Conservation (phyloP, 92 coral and sea anemone genomes). For the Porites rus region DNA sequence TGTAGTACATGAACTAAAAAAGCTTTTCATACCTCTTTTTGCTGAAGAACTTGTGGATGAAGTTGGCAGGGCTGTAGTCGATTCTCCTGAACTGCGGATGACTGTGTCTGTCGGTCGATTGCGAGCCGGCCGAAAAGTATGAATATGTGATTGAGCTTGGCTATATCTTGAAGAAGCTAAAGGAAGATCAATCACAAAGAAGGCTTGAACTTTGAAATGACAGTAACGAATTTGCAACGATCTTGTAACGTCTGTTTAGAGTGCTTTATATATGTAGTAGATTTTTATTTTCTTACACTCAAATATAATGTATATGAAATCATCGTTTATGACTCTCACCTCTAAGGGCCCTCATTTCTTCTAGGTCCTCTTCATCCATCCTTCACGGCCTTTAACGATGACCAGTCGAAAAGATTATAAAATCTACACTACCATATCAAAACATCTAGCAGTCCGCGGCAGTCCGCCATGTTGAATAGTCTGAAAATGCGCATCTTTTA, state of each 20-base stretch:
- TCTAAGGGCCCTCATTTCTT: slow-evolving; percentile 93
- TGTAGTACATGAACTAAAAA: neutral
- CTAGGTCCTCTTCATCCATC: slow-evolving; percentile 98
- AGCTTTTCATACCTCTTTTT: neutral
- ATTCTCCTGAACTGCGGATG: slow-evolving; percentile 26
- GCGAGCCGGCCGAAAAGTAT: slow-evolving; percentile 8
- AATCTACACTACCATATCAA: neutral
- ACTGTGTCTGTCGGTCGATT: slow-evolving; percentile 13
- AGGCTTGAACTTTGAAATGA: neutral
- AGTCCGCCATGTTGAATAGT: slow-evolving; percentile 62
- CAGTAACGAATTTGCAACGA: no score
- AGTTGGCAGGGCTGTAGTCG: slow-evolving; percentile 15
- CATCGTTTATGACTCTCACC: slow-evolving; percentile 46
- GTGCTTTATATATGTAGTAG: no score
- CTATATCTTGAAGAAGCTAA: slow-evolving; percentile 37
- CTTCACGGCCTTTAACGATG: neutral
- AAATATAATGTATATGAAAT: neutral
- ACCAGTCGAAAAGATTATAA: neutral
- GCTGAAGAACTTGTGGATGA: neutral
- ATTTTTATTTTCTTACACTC: neutral
- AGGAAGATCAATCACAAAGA: neutral
- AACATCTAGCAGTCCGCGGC: neutral
- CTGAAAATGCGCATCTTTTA: slow-evolving; percentile 2
- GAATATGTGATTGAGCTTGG: slow-evolving; percentile 28
- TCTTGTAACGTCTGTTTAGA: no score